Conservation (phyloP, 2,888 invertebrate genomes). For the Leptura quadrifasciata region DNA sequence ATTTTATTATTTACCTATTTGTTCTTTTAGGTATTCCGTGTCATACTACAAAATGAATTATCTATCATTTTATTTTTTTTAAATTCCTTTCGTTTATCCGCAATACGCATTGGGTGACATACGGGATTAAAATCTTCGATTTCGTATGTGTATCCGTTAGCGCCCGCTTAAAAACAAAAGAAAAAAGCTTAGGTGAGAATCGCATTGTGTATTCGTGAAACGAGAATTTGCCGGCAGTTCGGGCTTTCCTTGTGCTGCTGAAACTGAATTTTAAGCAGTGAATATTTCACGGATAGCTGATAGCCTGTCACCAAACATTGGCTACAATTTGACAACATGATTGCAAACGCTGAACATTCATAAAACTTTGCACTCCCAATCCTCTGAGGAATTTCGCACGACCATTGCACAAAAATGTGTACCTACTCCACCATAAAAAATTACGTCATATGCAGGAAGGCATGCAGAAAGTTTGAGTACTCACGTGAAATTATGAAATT, state of each 20-base stretch:
- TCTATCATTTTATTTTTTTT: background rate
- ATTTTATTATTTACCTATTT: too few relatives aligned
- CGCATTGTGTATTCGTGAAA: constrained; percentile 60
- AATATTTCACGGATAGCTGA: constrained; percentile 68
- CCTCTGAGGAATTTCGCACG: constrained; percentile 39
- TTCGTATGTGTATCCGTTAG: constrained; percentile 8
- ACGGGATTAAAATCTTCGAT: background rate
- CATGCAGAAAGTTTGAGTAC: background rate
- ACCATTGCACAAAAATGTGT: constrained; percentile 18
- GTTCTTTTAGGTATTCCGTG: too few relatives aligned
- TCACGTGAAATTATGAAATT: too few relatives aligned
- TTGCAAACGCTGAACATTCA: constrained; percentile 64
- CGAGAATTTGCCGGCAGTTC: constrained; percentile 59
- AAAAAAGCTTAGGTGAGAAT: constrained; percentile 45
- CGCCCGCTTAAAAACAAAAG: constrained; percentile 25
- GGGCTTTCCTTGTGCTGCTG: constrained; percentile 58
- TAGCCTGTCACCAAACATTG: constrained; percentile 67
- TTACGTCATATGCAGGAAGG: background rate
- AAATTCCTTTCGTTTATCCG: background rate
- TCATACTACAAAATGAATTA: too few relatives aligned
- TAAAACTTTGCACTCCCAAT: constrained; percentile 53
- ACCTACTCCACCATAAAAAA: constrained; percentile 1
- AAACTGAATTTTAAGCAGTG: constrained; percentile 69
- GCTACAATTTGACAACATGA: constrained; percentile 70
- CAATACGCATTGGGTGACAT: background rate